Base-by-base conservation (phyloP, 2,113 vertebrate genomes). In the Ailuropoda melanoleuca region DNA sequence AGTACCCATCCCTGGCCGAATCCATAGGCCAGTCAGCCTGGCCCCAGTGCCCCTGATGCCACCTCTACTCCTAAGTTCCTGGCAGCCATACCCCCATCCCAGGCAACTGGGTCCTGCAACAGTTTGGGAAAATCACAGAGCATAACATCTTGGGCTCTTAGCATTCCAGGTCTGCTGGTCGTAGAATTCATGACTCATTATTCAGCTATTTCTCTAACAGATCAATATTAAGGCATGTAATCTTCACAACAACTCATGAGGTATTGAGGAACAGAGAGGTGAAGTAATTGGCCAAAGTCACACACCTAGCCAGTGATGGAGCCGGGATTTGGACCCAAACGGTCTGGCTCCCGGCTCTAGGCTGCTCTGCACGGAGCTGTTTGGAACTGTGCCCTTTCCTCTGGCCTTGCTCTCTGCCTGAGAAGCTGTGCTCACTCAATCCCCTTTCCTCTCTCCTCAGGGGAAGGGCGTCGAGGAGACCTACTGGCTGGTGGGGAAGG, bases 381-480 rank as follows among this genome's bases (percentile, higher is more conserved):
- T 48, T 3, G 48, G 86, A 21, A 31, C 26, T 26, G 6, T 3
- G 1, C 0, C 48, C 75, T 53, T 19, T 14, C 37, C 87, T 60
- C 72, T 23, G 48, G 18, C 55, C 19, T 58, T 1, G 10, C 4
- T 24, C 21, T 26, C 72, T 26, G 70, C 55, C 31, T 13, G 17
- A 9, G 70, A 7, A 62, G 37, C 17, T 48, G 10, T 9, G 60
- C 7, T 17, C 29, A 34, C 7, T 13, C 29, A 34, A 3, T 11
- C 6, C 7, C 17, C 48, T 96, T 92, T 96, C 46, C 0, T 4
- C 66, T 98, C 83, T 93, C 3, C 92, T 97, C 96, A 99, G 99
- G 99, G 99, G 66, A 99, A 99, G 99, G 99, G 99, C 74, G 85
- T 99, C 74, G 99, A 99, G 98, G 99, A 99, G 97, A 99, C 99